phyloP scores from a whole-genome alignment of 2,888 invertebrate species.

The Troides aeacus region DNA sequence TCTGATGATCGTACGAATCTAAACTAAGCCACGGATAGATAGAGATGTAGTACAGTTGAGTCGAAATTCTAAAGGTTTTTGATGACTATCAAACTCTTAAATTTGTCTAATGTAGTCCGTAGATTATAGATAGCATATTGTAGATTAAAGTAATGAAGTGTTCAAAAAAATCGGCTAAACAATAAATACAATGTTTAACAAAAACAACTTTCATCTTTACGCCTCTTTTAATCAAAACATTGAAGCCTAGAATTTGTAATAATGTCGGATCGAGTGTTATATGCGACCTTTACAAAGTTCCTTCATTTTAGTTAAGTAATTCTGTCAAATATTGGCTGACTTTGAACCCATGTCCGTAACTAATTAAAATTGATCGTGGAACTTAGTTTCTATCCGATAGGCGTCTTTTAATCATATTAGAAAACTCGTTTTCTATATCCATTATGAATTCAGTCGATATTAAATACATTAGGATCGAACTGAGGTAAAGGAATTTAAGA shows the following conservation, averaged over 20 bases:
- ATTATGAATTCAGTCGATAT: background rate
- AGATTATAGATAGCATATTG: too few relatives aligned
- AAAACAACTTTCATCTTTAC: background rate
- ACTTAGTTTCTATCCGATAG: background rate
- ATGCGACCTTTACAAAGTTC: slow-evolving; percentile 2
- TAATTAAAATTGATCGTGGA: background rate
- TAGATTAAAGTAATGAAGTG: too few relatives aligned
- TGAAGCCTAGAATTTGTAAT: background rate
- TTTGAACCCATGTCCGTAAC: slow-evolving; percentile 1
- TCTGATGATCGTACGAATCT: too few relatives aligned
- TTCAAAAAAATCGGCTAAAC: too few relatives aligned
- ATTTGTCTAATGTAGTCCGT: too few relatives aligned
- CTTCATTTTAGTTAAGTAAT: slow-evolving; percentile 5
- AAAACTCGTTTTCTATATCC: background rate
- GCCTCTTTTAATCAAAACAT: background rate
- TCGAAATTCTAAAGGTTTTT: too few relatives aligned
- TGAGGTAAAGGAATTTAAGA: background rate
- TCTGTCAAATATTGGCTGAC: slow-evolving; percentile 1
- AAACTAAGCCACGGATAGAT: too few relatives aligned
- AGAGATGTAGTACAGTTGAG: too few relatives aligned
- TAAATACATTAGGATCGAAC: background rate
- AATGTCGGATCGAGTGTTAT: background rate
- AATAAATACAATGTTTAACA: background rate
- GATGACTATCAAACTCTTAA: too few relatives aligned
- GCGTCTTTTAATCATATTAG: background rate